Evolutionary conservation across 2,797 vertebrate species (phyloP), one percentile per base, ranked within the genome.

Genomic region (Melanotaenia parkinsoni): DNA sequence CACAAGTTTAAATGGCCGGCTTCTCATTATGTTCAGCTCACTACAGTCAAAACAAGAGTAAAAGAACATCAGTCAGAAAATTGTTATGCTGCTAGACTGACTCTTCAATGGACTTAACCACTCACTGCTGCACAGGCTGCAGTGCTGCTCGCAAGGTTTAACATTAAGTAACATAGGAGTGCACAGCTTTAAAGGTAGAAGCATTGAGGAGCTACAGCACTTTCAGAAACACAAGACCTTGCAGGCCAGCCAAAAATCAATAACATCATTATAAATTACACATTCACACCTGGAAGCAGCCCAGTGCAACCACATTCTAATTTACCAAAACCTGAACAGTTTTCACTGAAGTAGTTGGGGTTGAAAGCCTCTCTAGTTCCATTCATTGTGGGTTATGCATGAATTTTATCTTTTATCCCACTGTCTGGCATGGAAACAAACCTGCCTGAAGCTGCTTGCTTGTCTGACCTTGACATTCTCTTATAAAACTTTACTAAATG

Each of bases 41-140:
- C 75, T 73, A 43, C 37, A 76, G 80, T 85, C 80, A 80, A 82
- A 87, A 81, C 51, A 68, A 64, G 62, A 76, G 51, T 65, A 67
- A 69, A 77, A 74, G 70, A 64, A 73, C 71, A 86, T 89, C 75
- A 82, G 70, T 86, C 84, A 88, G 72, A 72, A 71, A 0, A 9
- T 35, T 60, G 47, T 53, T 77, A 62, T 74, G 70, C 71, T 81
- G 75, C 73, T 63, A 54, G 51, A 22, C 75, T 54, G 62, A 76
- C 77, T 72, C 80, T 70, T 81, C 54, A 59, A 61, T 82, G 82
- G 91, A 84, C 84, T 80, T 60, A 81, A 47, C 57, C 50, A 58
- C 51, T 66, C 65, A 22, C 14, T 50, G 51, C 60, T 70, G 67
- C 56, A 76, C 61, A 70, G 53, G 40, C 65, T 54, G 38, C 67